Base-by-base conservation (phyloP, 1,140 invertebrate genomes). In the Lethrus apterus region DNA sequence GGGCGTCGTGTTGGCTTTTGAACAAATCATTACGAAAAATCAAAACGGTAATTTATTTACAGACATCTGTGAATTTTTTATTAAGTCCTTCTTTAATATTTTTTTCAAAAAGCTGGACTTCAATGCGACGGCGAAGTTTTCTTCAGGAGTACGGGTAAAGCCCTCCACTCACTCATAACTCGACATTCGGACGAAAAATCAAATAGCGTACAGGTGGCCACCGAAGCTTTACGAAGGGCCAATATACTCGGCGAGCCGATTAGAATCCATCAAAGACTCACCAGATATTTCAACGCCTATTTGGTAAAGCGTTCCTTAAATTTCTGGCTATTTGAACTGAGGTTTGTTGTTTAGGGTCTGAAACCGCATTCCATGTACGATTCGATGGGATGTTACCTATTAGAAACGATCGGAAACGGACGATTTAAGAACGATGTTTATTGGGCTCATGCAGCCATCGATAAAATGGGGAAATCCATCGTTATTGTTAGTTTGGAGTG, bases 41-140 rank as follows among this genome's bases (percentile, higher is more conserved):
- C 58, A 58, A 34, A 57, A 54, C 41, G 58, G 60, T 63, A 62
- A 14, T 42, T 7, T 7, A 26, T 7, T 7, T 26, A 7, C n/a
- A 5, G 23, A 26, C 5, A 26, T 26, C n/a, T 26, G 5, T 26
- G 23, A 7, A 26, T 26, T 26, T 26, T 7, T 7, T 26, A 26
- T 7, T 26, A 26, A 26, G 5, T 8, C 8, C 1, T 36, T 17
- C 34, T n/a, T 24, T 29, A 5, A 11, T 7, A n/a, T 35, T 9
- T 26, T 41, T 42, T 35, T 26, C 29, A 47, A 52, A 38, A 47
- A 81, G 80, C 73, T 56, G 74, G 72, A 33, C 74, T 80, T 50
- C 76, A 81, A 56, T 79, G 81, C 57, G 79, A 81, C 34, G 74
- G 81, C 7, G 79, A 80, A 62, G 77, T 80, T 42, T 82, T 82